A percentile compares a stretch with the other conserved stretches of the same genome.
Evolutionary conservation across 1,140 invertebrate species (phyloP).

Genomic region (Hylyphantes graminicola): DNA sequence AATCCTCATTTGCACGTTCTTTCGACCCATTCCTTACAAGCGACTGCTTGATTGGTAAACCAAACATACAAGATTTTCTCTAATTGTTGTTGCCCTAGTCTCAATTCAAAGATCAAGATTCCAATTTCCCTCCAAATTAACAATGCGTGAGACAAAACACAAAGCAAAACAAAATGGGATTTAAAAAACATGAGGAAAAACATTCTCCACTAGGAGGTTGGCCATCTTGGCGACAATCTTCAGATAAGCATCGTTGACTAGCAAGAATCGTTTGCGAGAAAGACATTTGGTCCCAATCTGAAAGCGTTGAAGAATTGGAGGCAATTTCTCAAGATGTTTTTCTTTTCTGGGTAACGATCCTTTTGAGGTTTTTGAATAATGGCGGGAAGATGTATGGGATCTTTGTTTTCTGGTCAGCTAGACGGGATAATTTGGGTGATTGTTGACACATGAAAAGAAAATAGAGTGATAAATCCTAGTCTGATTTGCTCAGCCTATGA

Average conservation of each 20-base stretch:
- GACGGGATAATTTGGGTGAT: background rate
- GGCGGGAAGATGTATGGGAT: background rate
- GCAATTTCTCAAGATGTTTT: slow-evolving; percentile 10
- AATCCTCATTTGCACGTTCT: no score
- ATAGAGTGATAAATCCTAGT: background rate
- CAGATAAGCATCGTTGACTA: slow-evolving; percentile 48
- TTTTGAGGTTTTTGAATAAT: no score
- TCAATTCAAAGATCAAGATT: slow-evolving; percentile 16
- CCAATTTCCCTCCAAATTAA: slow-evolving; percentile 29
- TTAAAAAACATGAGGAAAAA: background rate
- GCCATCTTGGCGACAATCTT: slow-evolving; percentile 37
- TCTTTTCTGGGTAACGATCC: background rate
- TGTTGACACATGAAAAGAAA: slow-evolving; percentile 5
- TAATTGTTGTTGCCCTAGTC: slow-evolving; percentile 7
- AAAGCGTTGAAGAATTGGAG: slow-evolving; percentile 21
- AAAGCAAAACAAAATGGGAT: background rate
- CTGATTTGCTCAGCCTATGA: background rate
- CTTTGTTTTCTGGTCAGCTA: slow-evolving; percentile 13
- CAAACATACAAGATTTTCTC: background rate
- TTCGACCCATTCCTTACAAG: no score
- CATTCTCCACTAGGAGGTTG: slow-evolving; percentile 4
- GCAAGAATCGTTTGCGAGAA: background rate
- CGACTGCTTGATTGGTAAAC: no score
- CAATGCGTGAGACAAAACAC: slow-evolving; percentile 18
- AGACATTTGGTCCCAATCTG: slow-evolving; percentile 27